Evolutionary conservation across 1,140 invertebrate genomes (phyloP).

Genomic region (Ridgeia piscesae): DNA sequence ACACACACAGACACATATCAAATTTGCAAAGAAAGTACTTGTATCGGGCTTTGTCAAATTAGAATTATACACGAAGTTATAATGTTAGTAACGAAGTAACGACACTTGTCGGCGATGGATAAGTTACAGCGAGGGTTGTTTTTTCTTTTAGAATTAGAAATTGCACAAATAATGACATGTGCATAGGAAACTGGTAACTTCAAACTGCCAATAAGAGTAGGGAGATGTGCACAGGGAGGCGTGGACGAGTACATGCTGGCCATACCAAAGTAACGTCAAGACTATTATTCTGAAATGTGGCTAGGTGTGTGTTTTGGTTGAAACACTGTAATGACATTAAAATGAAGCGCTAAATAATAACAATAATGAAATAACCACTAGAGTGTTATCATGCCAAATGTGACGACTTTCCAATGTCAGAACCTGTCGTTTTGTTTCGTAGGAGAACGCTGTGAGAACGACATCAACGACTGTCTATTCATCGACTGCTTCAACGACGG

Average conservation of each 20-base stretch:
- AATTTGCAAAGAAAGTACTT: no score
- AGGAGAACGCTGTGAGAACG: constrained; percentile 68
- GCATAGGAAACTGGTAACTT: background rate
- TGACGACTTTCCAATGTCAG: background rate
- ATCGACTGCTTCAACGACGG: constrained; percentile 39
- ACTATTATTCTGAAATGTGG: no score
- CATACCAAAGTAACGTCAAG: background rate
- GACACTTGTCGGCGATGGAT: no score
- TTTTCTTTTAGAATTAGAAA: no score
- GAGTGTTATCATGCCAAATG: background rate
- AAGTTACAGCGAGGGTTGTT: no score
- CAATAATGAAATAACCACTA: no score
- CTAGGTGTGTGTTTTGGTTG: no score
- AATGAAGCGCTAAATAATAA: no score
- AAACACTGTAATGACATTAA: no score
- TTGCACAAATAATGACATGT: no score
- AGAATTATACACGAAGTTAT: background rate
- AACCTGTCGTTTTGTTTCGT: background rate
- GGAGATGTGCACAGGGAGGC: background rate
- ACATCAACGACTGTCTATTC: constrained; percentile 84
- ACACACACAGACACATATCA: no score
- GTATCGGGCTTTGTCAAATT: background rate
- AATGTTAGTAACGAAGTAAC: background rate
- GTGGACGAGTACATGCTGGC: background rate
- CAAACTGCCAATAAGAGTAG: background rate